phyloP scores from a whole-genome alignment of 35 echinoderm and acorn worm species.

The Lytechinus variegatus region DNA sequence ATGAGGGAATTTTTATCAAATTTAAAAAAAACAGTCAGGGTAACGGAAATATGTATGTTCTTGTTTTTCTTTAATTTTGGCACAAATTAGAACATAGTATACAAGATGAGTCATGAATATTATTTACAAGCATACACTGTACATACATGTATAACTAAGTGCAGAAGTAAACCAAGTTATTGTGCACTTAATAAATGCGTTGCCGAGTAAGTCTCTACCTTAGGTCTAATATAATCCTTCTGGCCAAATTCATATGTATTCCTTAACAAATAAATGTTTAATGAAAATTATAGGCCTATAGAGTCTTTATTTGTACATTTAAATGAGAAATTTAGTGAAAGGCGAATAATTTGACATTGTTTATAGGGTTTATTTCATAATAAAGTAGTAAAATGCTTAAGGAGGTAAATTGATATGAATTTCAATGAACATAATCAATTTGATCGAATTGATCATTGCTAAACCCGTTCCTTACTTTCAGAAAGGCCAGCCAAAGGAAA shows the following conservation, averaged over 20 bases:
- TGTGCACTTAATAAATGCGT: neutral
- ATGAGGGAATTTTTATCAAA: neutral
- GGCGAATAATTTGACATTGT: too few species aligned
- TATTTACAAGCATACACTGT: constrained; percentile 41
- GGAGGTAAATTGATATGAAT: neutral
- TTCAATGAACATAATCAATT: neutral
- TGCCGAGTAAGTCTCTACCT: neutral
- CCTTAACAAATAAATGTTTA: too few species aligned
- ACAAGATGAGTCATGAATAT: constrained; percentile 42
- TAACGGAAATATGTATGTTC: neutral
- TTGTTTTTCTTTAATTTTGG: constrained; percentile 39
- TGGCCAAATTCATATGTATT: neutral
- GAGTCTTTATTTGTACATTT: too few species aligned
- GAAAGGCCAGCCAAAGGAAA: neutral
- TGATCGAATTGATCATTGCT: neutral
- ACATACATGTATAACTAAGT: neutral
- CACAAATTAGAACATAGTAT: constrained; percentile 38
- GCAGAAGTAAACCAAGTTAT: constrained; percentile 4
- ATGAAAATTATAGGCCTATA: too few species aligned
- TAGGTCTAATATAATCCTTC: neutral
- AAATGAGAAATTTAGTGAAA: too few species aligned
- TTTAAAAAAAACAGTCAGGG: neutral
- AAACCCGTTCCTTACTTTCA: neutral
- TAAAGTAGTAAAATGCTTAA: neutral
- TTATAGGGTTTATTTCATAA: too few species aligned